Conservation (phyloP, 2,797 vertebrate species). For the Melanotaenia trifasciata region DNA sequence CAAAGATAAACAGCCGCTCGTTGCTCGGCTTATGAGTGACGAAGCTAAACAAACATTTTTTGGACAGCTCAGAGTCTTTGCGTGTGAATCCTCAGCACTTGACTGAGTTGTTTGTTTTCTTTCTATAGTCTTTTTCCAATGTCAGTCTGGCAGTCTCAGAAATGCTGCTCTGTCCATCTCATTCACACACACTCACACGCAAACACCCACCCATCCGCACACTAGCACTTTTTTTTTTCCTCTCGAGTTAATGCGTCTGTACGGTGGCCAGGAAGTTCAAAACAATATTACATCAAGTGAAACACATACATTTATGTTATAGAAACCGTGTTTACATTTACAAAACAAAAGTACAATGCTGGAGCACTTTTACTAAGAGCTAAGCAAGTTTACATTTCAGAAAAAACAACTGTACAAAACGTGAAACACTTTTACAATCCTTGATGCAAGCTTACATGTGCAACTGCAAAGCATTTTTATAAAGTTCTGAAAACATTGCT, state of each 20-base stretch:
- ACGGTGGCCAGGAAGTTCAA: too few relatives aligned
- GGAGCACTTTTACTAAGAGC: too few relatives aligned
- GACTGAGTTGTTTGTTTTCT: slow-evolving; percentile 72
- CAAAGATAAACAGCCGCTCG: slow-evolving; percentile 50
- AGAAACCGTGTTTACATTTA: too few relatives aligned
- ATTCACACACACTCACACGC: slow-evolving; percentile 16
- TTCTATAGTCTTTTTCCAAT: slow-evolving; percentile 60
- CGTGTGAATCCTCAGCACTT: slow-evolving; percentile 70
- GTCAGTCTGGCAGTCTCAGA: slow-evolving; percentile 43
- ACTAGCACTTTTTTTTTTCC: slow-evolving; percentile 62
- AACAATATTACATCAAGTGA: too few relatives aligned
- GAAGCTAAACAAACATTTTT: slow-evolving; percentile 64
- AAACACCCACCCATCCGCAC: slow-evolving; percentile 15
- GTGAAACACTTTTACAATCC: too few relatives aligned
- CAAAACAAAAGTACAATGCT: too few relatives aligned
- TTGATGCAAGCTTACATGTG: too few relatives aligned
- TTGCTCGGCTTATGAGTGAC: slow-evolving; percentile 48
- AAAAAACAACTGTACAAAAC: too few relatives aligned
- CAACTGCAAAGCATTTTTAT: too few relatives aligned
- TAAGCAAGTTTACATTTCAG: too few relatives aligned
- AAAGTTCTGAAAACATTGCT: too few relatives aligned
- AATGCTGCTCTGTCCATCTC: slow-evolving; percentile 42
- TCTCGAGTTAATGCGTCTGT: slow-evolving; percentile 67
- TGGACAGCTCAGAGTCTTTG: slow-evolving; percentile 50
- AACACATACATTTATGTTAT: too few relatives aligned